Evolutionary conservation across 2,888 invertebrate species (phyloP).

Genomic region (Xestia c-nigrum): DNA sequence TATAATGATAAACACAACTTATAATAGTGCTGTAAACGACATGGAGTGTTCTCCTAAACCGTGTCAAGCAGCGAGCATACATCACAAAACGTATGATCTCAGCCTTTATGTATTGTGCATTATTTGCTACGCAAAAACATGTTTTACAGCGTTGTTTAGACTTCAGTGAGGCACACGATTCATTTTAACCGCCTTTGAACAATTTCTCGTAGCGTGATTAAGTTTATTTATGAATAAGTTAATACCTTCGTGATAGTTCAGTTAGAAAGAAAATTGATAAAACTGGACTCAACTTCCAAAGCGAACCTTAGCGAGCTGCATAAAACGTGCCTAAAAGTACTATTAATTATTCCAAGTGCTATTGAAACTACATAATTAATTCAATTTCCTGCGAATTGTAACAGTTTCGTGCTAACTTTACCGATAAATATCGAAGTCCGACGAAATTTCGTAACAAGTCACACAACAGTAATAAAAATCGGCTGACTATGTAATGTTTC

Average conservation of each 20-base stretch:
- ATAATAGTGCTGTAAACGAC: slow-evolving; percentile 22
- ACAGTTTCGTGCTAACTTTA: slow-evolving; percentile 42
- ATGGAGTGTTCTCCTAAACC: slow-evolving; percentile 57
- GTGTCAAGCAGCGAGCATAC: slow-evolving; percentile 64
- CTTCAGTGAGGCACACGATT: slow-evolving; percentile 27
- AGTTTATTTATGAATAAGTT: slow-evolving; percentile 25
- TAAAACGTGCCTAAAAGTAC: slow-evolving; percentile 29
- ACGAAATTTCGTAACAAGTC: slow-evolving; percentile 42
- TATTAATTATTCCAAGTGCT: slow-evolving; percentile 16
- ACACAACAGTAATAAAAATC: slow-evolving; percentile 59
- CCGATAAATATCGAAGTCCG: slow-evolving; percentile 43
- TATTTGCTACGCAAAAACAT: slow-evolving; percentile 69
- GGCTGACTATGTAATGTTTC: slow-evolving; percentile 60
- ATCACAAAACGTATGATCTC: slow-evolving; percentile 70
- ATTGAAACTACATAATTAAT: slow-evolving; percentile 27
- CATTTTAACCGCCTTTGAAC: slow-evolving; percentile 29
- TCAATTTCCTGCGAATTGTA: slow-evolving; percentile 26
- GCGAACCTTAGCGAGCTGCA: neutral
- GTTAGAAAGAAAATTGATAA: slow-evolving; percentile 12
- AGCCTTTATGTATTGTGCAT: slow-evolving; percentile 61
- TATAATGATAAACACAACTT: slow-evolving; percentile 38
- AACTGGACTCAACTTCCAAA: slow-evolving; percentile 18
- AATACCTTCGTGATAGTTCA: slow-evolving; percentile 34
- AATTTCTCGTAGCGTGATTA: slow-evolving; percentile 31
- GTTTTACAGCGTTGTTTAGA: slow-evolving; percentile 60